Conservation (phyloP, 2,797 vertebrate genomes). For the Gymnoscopelus microlampas region DNA sequence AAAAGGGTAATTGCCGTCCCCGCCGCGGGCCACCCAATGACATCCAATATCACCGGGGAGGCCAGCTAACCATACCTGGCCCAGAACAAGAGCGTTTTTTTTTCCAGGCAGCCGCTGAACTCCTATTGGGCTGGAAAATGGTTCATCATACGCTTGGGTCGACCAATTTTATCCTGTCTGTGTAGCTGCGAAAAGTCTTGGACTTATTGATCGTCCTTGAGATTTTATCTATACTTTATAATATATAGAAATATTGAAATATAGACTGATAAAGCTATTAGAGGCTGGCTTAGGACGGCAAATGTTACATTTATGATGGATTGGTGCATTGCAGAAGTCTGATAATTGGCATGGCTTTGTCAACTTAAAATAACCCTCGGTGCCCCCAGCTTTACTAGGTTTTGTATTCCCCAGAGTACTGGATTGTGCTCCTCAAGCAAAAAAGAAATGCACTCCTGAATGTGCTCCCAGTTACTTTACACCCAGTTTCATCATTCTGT, state of each 20-base stretch:
- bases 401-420: constrained; percentile 41
- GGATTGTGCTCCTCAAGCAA: constrained; percentile 61
- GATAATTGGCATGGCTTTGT: constrained; percentile 57
- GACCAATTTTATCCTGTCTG: constrained; percentile 64
- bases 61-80: constrained; percentile 64
- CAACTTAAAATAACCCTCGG: constrained; percentile 42
- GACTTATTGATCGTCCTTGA: constrained; percentile 73
- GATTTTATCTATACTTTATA: constrained; percentile 38
- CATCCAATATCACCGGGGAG: constrained; percentile 70
- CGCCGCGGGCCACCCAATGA: constrained; percentile 66
- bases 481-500: constrained; percentile 69
- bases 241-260: constrained; percentile 17
- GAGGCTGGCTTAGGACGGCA: too few relatives aligned
- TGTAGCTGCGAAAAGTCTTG: constrained; percentile 55
- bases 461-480: constrained; percentile 65
- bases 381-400: constrained; percentile 35
- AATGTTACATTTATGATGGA: too few relatives aligned
- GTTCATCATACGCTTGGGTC: constrained; percentile 67
- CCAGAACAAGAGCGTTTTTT: constrained; percentile 59
- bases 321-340: constrained; percentile 5
- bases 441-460: constrained; percentile 55
- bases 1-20: constrained; percentile 73
- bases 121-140: constrained; percentile 76
- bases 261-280: constrained; percentile 49
- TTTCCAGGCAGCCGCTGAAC: constrained; percentile 54